Evolutionary conservation across 2,797 vertebrate genomes (phyloP).

Genomic region (Pantherophis alleghaniensis): DNA sequence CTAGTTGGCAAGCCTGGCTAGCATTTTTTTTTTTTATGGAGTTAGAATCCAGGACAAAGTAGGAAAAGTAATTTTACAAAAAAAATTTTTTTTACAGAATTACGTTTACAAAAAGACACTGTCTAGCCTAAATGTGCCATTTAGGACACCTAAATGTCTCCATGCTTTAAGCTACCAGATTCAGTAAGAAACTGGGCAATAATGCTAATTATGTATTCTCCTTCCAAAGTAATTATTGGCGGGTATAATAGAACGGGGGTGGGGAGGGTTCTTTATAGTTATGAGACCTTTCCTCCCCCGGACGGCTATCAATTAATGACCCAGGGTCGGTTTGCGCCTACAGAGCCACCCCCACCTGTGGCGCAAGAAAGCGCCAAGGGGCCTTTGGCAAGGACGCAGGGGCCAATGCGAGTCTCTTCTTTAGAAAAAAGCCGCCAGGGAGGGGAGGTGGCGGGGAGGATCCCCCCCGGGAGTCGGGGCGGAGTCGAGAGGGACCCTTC

Average conservation of each 20-base stretch:
- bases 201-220: neutral
- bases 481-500: neutral
- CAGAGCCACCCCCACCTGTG: neutral
- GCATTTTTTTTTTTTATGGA: neutral
- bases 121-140: neutral
- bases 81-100: neutral
- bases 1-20: neutral
- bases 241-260: neutral
- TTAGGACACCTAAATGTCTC: neutral
- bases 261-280: neutral
- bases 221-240: neutral
- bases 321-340: neutral
- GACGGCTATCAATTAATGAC: neutral
- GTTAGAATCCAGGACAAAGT: neutral
- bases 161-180: neutral
- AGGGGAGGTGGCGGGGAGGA: too few species aligned
- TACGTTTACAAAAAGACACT: neutral
- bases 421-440: neutral
- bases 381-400: neutral
- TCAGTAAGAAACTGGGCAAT: neutral
- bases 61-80: neutral
- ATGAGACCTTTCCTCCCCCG: neutral
- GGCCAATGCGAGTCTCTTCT: neutral
- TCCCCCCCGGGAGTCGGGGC: neutral
- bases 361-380: neutral